Base-by-base conservation (phyloP, 2,797 vertebrate species). In the Falco concolor region DNA sequence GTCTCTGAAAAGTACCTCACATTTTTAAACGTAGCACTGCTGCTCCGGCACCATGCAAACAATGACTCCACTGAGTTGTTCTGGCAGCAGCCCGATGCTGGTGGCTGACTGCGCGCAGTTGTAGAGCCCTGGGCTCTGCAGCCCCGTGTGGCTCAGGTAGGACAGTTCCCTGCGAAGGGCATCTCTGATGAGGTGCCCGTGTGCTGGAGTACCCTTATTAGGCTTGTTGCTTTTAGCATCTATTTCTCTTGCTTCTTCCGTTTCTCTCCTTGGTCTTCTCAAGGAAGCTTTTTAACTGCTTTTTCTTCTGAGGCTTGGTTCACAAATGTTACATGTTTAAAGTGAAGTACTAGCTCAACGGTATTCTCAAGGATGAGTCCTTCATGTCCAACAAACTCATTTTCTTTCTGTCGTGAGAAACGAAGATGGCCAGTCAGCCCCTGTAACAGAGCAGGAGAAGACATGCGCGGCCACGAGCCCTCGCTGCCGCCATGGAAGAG, bases 21-120 rank as follows among this genome's bases (percentile, higher is more conserved):
- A 13, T 91, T 83, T 61, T 69, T 83, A 95, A 94, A 82, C 77
- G 67, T 49, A 93, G 81, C 94, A 70, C 75, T 95, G 81, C 83
- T 90, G 90, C 74, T 95, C 77, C 86, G 79, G 90, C 13, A 1
- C 63, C 60, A 81, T 80, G 45, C 76, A 94, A 78, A 90, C 70
- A 61, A 3, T 57, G 34, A 28, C 87, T 86, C 87, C 86, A 15
- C 54, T 40, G 87, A 93, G 72, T 53, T 40, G 9, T 50, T n/a
- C 94, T 96, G 93, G 68, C 74, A 94, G 75, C 30, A 65, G 72
- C 73, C 60, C 0, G 0, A 25, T 21, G 38, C 72, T 61, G 73
- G 59, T 92, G 36, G 54, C 6, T 34, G 60, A 8, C 84, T 64
- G 90, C 27, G n/a, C 47, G 36, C 73, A 77, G 63, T 85, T 94